These are phyloP conservation scores for Allobates femoralis DNA, from an alignment of 2,797 vertebrate genomes.

Conservation along the genomic window DNA sequence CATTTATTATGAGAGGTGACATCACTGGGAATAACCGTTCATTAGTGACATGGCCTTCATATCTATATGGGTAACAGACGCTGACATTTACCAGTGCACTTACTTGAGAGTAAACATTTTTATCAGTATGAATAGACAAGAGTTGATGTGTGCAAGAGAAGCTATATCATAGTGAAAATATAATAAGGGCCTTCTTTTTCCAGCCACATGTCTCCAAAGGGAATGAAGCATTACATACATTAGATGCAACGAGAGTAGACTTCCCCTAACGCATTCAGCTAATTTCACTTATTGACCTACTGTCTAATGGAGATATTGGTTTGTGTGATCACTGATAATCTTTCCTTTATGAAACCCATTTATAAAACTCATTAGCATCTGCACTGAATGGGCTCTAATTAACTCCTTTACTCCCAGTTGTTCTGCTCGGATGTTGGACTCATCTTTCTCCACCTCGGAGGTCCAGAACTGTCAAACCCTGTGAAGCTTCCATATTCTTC, in stretches of 20 bases:
- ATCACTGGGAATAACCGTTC: no score
- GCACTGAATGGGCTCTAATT: background rate
- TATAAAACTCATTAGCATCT: constrained; percentile 35
- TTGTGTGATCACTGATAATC: constrained; percentile 48
- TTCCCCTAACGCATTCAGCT: constrained; percentile 6
- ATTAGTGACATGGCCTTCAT: no score
- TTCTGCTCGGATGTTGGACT: background rate
- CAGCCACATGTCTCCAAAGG: background rate
- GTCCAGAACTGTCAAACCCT: background rate
- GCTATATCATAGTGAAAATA: background rate
- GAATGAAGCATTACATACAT: constrained; percentile 32
- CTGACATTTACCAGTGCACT: no score
- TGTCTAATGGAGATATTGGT: constrained; percentile 55
- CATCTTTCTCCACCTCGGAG: background rate
- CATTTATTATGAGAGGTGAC: no score
- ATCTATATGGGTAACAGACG: no score
- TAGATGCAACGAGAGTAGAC: background rate
- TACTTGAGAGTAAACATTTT: background rate
- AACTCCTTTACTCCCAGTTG: constrained; percentile 27
- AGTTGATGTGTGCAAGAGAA: background rate
- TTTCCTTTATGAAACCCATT: constrained; percentile 49
- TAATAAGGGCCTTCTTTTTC: background rate
- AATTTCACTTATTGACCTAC: constrained; percentile 46
- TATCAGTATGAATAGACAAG: background rate
- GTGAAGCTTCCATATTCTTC: background rate